phyloP scores from a whole-genome alignment of 1,140 invertebrate species.

The Megalonaias nervosa region DNA sequence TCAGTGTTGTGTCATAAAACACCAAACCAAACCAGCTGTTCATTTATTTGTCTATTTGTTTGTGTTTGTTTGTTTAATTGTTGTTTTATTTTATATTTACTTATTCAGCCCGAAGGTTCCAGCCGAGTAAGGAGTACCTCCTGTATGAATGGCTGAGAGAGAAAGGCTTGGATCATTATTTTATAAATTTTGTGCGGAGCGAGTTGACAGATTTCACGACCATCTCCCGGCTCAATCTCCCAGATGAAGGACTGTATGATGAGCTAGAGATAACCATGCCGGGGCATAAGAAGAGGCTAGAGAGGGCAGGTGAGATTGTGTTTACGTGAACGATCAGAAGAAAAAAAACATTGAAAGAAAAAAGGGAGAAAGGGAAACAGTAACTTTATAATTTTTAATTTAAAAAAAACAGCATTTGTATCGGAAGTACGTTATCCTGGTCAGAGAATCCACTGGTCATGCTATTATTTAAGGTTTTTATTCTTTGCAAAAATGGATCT shows the following conservation, averaged over 20 bases:
- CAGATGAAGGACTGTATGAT: conserved; percentile 60
- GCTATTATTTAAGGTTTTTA: no score
- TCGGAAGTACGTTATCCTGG: no score
- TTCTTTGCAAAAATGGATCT: no score
- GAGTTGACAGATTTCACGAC: conserved; percentile 50
- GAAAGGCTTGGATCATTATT: conserved; percentile 58
- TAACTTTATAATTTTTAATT: no score
- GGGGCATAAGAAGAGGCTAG: conserved; percentile 62
- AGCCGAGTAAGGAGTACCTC: conserved; percentile 39
- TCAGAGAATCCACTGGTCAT: no score
- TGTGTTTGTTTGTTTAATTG: not conserved
- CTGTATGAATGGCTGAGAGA: conserved; percentile 58
- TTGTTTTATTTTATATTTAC: no score
- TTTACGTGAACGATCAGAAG: not conserved
- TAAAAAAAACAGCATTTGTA: no score
- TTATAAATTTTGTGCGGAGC: conserved; percentile 55
- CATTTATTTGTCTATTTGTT: no score
- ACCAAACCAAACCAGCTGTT: no score
- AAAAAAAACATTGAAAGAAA: no score
- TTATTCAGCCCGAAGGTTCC: conserved; percentile 43
- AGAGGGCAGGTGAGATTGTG: conserved; percentile 60
- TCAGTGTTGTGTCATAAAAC: no score
- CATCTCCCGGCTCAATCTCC: conserved; percentile 48
- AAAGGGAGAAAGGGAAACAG: no score
- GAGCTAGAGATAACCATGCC: conserved; percentile 66